Base-by-base conservation (phyloP, 2,888 invertebrate species). In the Malachius bipustulatus region DNA sequence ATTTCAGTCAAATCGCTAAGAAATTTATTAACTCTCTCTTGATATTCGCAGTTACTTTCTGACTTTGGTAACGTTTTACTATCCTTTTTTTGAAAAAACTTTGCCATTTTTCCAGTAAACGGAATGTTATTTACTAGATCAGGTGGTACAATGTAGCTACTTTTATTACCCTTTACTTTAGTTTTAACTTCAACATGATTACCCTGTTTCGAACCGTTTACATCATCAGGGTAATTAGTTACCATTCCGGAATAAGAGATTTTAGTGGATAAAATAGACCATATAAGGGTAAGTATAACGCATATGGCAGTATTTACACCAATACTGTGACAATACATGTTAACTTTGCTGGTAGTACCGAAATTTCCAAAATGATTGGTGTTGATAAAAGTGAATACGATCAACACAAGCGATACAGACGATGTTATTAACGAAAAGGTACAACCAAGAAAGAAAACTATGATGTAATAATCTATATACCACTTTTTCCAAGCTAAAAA, bases 401-500 rank as follows among this genome's bases (percentile, higher is more conserved):
- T 46, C 12, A 56, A 28, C 11, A 55, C 37, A 4, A 58, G 38
- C 30, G 50, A 51, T 14, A 63, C 47, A 0, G 67, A 48, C 0
- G 76, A 69, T 1, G 70, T 63, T 2, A 70, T 9, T 1, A 69
- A 64, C 0, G 75, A 71, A 36, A 75, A 50, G 14, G 67, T 54
- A 0, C 73, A 71, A 40, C 70, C 65, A 30, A 68, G 54, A 45
- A 77, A 75, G 44, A 77, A 63, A 64, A 71, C 70, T 1, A 67
- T 66, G 45, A 78, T 77, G 50, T 77, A 75, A 37, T 67, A 65
- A 48, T 77, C 76, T 30, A 75, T 69, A 51, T 77, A 78, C 77
- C 77, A 78, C 41, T 66, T 60, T 19, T 71, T 69, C 49, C 76
- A 77, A 1, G 77, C 77, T 30, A 76, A 51, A 8, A 75, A 61